A percentile compares a stretch with the other conserved stretches of the same genome.
Conservation (phyloP, 2,113 vertebrate species). For the Anarhynchus alexandrinus region DNA sequence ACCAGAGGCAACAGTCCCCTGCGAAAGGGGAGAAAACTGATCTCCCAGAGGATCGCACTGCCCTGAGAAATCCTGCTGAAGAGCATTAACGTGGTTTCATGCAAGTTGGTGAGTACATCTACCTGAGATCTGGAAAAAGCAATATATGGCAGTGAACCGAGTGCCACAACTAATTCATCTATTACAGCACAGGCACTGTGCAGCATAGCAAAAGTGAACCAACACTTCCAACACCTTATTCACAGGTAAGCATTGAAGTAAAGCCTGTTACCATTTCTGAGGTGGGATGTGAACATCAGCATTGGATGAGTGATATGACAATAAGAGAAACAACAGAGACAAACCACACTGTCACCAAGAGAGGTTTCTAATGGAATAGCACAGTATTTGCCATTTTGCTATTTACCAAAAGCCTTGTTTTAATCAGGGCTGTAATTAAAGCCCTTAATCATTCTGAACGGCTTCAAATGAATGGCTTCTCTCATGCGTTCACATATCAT, state of each 20-base stretch:
- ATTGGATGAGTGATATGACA: not conserved
- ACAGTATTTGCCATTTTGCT: constrained; percentile 47
- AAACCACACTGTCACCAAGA: not conserved
- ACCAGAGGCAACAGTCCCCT: constrained; percentile 33
- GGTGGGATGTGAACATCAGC: not conserved
- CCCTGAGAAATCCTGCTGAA: not conserved
- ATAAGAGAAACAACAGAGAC: not conserved
- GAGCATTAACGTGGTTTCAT: not conserved
- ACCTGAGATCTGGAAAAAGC: not conserved
- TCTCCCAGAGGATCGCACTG: not conserved
- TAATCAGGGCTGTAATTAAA: constrained; percentile 59
- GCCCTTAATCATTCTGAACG: constrained; percentile 64
- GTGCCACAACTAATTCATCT: not conserved
- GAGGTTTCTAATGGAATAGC: constrained; percentile 30
- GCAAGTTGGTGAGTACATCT: not conserved
- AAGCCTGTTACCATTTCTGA: not conserved
- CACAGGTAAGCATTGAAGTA: constrained; percentile 16
- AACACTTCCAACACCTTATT: not conserved
- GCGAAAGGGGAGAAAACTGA: not conserved
- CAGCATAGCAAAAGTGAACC: not conserved
- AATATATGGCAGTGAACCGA: not conserved
- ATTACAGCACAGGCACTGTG: not conserved
- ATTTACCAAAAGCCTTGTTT: constrained; percentile 61
- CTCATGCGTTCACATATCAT: constrained; percentile 53
- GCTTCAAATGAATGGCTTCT: constrained; percentile 63